Evolutionary conservation across 2,888 invertebrate genomes (phyloP), one percentile per base, ranked within the genome.

Genomic region (Neelides folsomi): DNA sequence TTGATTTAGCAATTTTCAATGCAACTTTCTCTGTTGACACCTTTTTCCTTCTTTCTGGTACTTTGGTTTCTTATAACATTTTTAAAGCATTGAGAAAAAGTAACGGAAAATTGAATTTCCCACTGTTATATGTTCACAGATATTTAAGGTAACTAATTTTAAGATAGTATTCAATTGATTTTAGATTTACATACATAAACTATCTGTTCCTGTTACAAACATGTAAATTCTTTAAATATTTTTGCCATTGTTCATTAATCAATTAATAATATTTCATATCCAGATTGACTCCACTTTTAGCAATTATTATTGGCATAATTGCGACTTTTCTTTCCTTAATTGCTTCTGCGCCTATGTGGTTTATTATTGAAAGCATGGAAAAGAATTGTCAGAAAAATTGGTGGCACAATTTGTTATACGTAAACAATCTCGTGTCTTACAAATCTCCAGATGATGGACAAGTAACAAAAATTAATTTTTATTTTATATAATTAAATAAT

Each of bases 11-110:
- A 12, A 65, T 77, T 0, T 72, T 79, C n/a, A 80, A 80, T 63
- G 75, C 76, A 27, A 79, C 79, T 61, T 68, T 80, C 0, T 75
- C 79, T 40, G 80, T 81, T 37, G 81, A 81, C 63, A 75, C 78
- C 1, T 81, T 80, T 67, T 80, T 80, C 65, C 65, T 78, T 12
- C 62, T 80, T 2, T 78, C 79, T 43, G 80, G 79, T 1, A 72
- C 80, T 49, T 68, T 81, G 4, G 74, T 76, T 1, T 71, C 75
- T 0, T 74, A 73, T 19, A 70, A 70, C n/a, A 57, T 80, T 1
- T 66, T 73, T 0, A 71, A 67, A 44, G 39, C 52, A 10, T 40
- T 64, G 16, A 73, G 72, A 46, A 68, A 70, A 38, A 75, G 66
- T 2, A 65, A 75, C 2, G 75, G 61, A 36, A 57, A 76, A 6